phyloP scores from a whole-genome alignment of 2,113 vertebrate species.

The Sylvietta virens region DNA sequence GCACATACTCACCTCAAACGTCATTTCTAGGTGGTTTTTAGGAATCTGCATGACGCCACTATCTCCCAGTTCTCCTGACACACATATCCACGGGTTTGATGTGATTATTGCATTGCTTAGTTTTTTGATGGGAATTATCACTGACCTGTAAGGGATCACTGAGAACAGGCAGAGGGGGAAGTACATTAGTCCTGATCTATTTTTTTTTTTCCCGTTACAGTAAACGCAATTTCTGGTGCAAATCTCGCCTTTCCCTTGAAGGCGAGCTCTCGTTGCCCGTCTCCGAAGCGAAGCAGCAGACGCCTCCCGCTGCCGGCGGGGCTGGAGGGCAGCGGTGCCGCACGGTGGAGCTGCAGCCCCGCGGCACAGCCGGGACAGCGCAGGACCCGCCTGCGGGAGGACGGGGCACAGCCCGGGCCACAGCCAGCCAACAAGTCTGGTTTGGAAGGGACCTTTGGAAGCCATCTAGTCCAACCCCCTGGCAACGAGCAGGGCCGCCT shows the following conservation, averaged over 20 bases:
- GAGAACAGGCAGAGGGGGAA: not conserved
- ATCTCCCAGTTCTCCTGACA: constrained; percentile 94
- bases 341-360: not conserved
- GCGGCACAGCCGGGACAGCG: not conserved
- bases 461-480: not conserved
- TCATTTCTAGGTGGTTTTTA: constrained; percentile 95
- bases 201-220: no score
- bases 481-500: not conserved
- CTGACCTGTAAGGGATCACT: constrained; percentile 93
- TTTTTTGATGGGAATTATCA: constrained; percentile 96
- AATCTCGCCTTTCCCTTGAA: not conserved
- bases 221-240: not conserved
- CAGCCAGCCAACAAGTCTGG: fast-evolving
- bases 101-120: constrained; percentile 95
- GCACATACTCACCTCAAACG: constrained; percentile 83
- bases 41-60: constrained; percentile 91
- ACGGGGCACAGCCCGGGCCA: fast-evolving
- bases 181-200: not conserved
- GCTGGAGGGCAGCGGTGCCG: not conserved
- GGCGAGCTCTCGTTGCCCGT: fast-evolving
- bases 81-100: constrained; percentile 94
- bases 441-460: not conserved
- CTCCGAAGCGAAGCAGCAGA: fast-evolving
- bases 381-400: not conserved
- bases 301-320: fast-evolving